These are phyloP conservation scores for Perizoma flavofasciatum DNA, from an alignment of 2,888 invertebrate genomes.

Conservation along the genomic window DNA sequence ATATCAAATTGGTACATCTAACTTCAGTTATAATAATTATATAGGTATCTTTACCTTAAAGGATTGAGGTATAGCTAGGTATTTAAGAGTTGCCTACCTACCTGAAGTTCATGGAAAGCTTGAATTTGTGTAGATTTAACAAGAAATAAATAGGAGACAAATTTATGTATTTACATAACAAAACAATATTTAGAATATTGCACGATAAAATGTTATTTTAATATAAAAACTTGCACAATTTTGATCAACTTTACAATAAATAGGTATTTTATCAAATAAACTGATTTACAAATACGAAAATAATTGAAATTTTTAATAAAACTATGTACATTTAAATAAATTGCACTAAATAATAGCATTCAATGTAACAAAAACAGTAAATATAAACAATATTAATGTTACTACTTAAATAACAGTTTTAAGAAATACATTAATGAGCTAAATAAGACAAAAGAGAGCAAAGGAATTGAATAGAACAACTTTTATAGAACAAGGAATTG, in stretches of 20 bases:
- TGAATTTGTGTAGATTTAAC: conserved; percentile 5
- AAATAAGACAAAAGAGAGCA: too few species aligned
- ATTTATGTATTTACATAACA: conserved; percentile 25
- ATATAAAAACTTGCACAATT: conserved; percentile 3
- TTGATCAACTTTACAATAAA: conserved; percentile 12
- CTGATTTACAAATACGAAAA: conserved; percentile 1
- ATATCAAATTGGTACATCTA: conserved; percentile 16
- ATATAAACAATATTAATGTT: too few species aligned
- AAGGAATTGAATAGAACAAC: too few species aligned
- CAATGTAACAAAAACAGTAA: background rate
- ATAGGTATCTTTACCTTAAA: background rate
- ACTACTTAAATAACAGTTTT: too few species aligned
- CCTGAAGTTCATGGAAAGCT: conserved; percentile 2
- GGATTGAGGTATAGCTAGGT: conserved; percentile 10
- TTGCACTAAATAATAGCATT: conserved; percentile 9
- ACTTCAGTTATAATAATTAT: too few species aligned
- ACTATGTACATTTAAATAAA: conserved; percentile 14
- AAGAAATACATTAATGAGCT: too few species aligned
- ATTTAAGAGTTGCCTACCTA: too few species aligned
- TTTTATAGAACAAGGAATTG: too few species aligned
- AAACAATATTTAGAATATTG: conserved; percentile 13
- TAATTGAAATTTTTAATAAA: conserved; percentile 6
- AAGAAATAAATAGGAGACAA: conserved; percentile 18
- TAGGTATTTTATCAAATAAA: background rate
- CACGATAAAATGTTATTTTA: conserved; percentile 1